phyloP scores from a whole-genome alignment of 1,140 invertebrate genomes.

The Antheraea mylitta region DNA sequence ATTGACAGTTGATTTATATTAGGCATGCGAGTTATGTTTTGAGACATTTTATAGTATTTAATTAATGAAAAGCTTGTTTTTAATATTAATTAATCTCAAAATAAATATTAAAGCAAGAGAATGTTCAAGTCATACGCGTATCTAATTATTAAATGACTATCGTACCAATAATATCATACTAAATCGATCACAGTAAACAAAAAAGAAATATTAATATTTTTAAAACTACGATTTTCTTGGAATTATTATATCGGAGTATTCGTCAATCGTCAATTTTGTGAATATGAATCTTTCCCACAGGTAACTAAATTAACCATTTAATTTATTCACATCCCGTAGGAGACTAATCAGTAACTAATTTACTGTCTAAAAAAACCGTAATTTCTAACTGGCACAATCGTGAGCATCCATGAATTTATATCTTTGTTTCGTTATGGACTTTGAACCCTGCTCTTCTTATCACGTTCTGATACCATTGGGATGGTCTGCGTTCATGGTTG shows the following conservation, averaged over 20 bases:
- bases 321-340: conserved; percentile 28
- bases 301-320: conserved; percentile 22
- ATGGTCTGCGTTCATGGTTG: conserved; percentile 15
- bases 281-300: neutral
- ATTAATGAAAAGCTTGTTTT: too few species aligned
- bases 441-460: conserved; percentile 69
- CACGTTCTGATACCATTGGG: conserved; percentile 36
- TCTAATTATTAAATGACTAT: conserved; percentile 7
- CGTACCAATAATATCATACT: neutral
- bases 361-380: conserved; percentile 51
- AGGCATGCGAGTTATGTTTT: too few species aligned
- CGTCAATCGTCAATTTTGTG: neutral
- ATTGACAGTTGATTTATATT: too few species aligned
- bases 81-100: neutral
- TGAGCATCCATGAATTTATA: conserved; percentile 68
- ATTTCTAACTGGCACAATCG: conserved; percentile 69
- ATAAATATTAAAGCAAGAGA: conserved; percentile 4
- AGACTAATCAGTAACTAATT: conserved; percentile 47
- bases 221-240: conserved; percentile 33
- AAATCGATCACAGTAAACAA: conserved; percentile 66
- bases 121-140: neutral
- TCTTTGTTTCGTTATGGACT: conserved; percentile 49
- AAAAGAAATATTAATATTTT: conserved; percentile 40
- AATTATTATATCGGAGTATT: conserved; percentile 36
- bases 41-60: too few species aligned